Base-by-base conservation (phyloP, 2,888 invertebrate genomes). In the Bombylius discolor region DNA sequence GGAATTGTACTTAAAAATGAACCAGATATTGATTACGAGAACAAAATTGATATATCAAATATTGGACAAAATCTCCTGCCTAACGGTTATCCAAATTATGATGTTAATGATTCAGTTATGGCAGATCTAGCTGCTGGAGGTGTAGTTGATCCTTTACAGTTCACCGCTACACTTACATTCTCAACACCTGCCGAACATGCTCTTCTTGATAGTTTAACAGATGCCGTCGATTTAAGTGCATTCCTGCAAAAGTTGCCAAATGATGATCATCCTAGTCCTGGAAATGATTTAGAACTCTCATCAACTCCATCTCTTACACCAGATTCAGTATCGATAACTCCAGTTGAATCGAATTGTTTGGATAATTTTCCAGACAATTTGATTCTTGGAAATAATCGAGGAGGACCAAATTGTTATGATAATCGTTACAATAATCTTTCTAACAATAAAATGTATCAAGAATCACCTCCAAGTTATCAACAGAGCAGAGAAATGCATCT, bases 1-100 rank as follows among this genome's bases (percentile, higher is more conserved):
- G 88, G 89, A 47, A 74, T 86, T 66, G 80, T 85, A 56, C 76
- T 90, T 60, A 89, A 90, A 74, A 87, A 90, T 67, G 88, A 89
- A 68, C 84, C 85, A 58, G 87, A 87, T 65, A 70, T 83, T 50
- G 86, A 87, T 58, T 89, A 88, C 70, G 85, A 85, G 68, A 79
- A 78, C 39, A 88, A 88, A 74, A 77, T 88, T 61, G 87, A 87
- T 67, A 73, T 73, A 42, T 67, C 69, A 3, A 69, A 67, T 32
- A 72, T 72, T 55, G 66, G 70, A 5, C 72, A 73, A 53, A 73
- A 71, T 51, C 65, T 71, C 2, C 68, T 70, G 46, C 71, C 70
- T 78, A 45, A 79, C 78, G 51, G 79, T 78, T 66, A 79, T 46
- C 78, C 79, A 46, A 79, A 79, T 63, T 88, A 87, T 65, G 86